Evolutionary conservation across 2,797 vertebrate genomes (phyloP), one percentile per base, ranked within the genome.

Genomic region (Distichodus sexfasciatus): DNA sequence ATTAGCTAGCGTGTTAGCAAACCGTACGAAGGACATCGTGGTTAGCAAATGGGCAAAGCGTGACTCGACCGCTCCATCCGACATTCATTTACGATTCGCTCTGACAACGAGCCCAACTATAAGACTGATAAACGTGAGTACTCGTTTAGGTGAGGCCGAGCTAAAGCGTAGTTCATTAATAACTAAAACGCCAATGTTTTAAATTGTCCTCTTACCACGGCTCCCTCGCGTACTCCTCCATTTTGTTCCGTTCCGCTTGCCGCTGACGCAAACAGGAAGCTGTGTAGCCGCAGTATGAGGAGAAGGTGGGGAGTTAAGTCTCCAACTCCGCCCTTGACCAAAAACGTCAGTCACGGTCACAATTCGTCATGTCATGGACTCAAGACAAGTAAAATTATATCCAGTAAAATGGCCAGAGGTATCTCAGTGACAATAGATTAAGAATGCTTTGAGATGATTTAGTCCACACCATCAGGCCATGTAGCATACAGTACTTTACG

Each of bases 141-240:
- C 6, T 15, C 29, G 19, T 33, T 54, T 31, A 53, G 51, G 9
- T 9, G 9, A 31, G 7, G 11, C 2, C 21, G 6, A 46, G 9
- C 38, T 41, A 48, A 41, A 17, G n/a, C 12, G 17, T 31, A 11
- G 6, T 6, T 24, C n/a, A 6, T 29, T 11, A 29, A 29, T n/a
- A n/a, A n/a, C n/a, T n/a, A n/a, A n/a, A n/a, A n/a, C n/a, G 11
- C 19, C 11, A 9, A 11, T 28, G 41, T 21, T 47, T 21, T 5
- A 29, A n/a, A 2, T 38, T 15, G 14, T 24, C 14, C 43, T 77
- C 93, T 94, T 80, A 98, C 96, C 96, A 98, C 0, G 96, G 96
- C 24, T 97, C 96, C 14, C 96, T 92, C 6, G 94, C 94, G 75
- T 97, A 97, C 51, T 98, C 96, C 93, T 97, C 95, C 96, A 98